These are phyloP conservation scores for Nannoperca obscura DNA, from an alignment of 2,797 vertebrate genomes.

Conservation along the genomic window DNA sequence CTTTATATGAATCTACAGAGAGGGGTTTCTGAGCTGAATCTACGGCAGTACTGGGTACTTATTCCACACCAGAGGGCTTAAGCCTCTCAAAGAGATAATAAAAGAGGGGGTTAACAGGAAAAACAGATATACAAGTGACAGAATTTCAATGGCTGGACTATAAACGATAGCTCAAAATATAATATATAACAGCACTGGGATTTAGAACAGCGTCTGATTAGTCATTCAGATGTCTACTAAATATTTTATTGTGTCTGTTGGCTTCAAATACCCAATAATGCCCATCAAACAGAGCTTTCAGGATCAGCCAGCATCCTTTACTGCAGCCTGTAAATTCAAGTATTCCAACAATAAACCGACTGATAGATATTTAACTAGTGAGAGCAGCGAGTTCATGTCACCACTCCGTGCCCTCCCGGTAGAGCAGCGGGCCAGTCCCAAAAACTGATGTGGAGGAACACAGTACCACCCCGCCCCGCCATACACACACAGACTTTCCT, in stretches of 20 bases:
- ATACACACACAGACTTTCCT: slow-evolving; percentile 43
- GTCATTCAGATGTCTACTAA: slow-evolving; percentile 54
- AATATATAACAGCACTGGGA: slow-evolving; percentile 16
- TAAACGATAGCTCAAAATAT: slow-evolving; percentile 23
- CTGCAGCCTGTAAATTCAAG: slow-evolving; percentile 51
- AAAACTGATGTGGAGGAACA: slow-evolving; percentile 54
- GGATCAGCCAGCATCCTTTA: slow-evolving; percentile 61
- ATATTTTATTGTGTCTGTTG: slow-evolving; percentile 61
- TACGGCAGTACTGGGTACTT: not conserved
- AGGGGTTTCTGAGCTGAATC: not conserved
- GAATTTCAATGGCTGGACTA: slow-evolving; percentile 29
- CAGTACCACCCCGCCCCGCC: slow-evolving; percentile 33
- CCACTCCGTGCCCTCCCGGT: not conserved
- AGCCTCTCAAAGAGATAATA: slow-evolving; percentile 8
- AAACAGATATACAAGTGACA: slow-evolving; percentile 36
- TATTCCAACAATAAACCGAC: slow-evolving; percentile 58
- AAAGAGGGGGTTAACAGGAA: not conserved
- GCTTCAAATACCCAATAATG: slow-evolving; percentile 38
- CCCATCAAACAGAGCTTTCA: slow-evolving; percentile 51
- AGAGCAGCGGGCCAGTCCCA: slow-evolving; percentile 32
- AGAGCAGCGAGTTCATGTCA: slow-evolving; percentile 61
- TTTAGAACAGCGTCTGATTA: slow-evolving; percentile 50
- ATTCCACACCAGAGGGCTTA: slow-evolving; percentile 5
- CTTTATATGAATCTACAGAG: not conserved
- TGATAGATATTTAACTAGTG: slow-evolving; percentile 61